These are phyloP conservation scores for Campylorhamphus procurvoides DNA, from an alignment of 2,113 vertebrate species.

Conservation along the genomic window DNA sequence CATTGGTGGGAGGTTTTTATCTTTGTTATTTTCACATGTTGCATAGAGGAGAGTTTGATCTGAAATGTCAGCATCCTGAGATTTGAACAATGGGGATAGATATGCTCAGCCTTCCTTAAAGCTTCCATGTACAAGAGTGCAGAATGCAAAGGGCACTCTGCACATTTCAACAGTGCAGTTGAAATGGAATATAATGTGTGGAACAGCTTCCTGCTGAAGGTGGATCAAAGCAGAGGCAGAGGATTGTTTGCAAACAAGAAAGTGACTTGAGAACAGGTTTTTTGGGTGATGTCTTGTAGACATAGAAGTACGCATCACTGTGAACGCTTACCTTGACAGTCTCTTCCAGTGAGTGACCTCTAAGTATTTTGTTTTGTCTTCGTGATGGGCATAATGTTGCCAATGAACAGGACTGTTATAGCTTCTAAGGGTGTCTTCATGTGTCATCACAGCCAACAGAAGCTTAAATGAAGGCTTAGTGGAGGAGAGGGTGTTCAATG, in stretches of 20 bases:
- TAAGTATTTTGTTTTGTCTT: neutral
- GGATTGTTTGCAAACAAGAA: neutral
- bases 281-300: neutral
- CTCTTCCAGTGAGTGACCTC: neutral
- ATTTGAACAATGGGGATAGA: neutral
- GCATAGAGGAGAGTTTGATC: neutral
- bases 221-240: neutral
- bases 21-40: neutral
- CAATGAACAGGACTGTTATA: neutral
- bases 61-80: conserved; percentile 8
- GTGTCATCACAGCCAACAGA: neutral
- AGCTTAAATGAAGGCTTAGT: neutral
- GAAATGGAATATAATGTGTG: neutral
- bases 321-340: neutral
- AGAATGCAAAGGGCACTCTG: neutral
- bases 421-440: neutral
- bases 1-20: conserved; percentile 26
- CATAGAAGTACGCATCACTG: neutral
- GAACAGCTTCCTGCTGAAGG: neutral
- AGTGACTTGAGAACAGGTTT: neutral
- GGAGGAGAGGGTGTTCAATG: neutral
- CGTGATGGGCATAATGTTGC: neutral
- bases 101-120: neutral
- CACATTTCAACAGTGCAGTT: neutral
- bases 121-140: neutral